A percentile compares a stretch with the other conserved stretches of the same genome.
phyloP scores from a whole-genome alignment of 2,113 vertebrate genomes.

The Taxidea taxus region DNA sequence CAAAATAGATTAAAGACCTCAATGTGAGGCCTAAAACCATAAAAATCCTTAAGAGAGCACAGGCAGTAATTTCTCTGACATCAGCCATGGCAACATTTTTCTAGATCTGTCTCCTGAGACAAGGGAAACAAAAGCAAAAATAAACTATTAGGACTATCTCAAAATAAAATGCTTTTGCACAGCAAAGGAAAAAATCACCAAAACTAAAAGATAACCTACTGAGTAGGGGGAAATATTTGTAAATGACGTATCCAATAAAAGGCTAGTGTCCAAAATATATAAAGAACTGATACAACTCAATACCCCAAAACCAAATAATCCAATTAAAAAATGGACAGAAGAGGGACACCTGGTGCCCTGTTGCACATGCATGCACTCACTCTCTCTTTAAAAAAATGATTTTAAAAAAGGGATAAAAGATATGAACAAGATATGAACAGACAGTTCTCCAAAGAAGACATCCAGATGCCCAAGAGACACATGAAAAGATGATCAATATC shows the following conservation, averaged over 20 bases:
- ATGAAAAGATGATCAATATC: not conserved
- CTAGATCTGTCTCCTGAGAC: not conserved
- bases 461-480: not conserved
- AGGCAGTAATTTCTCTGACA: not conserved
- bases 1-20: not conserved
- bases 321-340: not conserved
- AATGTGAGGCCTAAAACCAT: not conserved
- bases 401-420: not conserved
- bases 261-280: not conserved
- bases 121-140: not conserved
- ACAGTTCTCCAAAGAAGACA: not conserved
- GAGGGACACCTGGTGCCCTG: not conserved
- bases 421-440: not conserved
- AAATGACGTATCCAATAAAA: not conserved
- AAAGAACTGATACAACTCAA: not conserved
- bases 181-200: not conserved
- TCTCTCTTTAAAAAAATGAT: not conserved
- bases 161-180: not conserved
- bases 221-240: not conserved
- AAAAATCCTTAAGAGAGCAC: not conserved
- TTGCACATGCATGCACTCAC: not conserved
- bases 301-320: not conserved
- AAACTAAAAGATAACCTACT: not conserved
- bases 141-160: not conserved
- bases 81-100: not conserved